Percentiles rank a stretch among this genome's conserved stretches.
Evolutionary conservation across 2,888 invertebrate species (phyloP).

Genomic region (Pollenia amentaria): DNA sequence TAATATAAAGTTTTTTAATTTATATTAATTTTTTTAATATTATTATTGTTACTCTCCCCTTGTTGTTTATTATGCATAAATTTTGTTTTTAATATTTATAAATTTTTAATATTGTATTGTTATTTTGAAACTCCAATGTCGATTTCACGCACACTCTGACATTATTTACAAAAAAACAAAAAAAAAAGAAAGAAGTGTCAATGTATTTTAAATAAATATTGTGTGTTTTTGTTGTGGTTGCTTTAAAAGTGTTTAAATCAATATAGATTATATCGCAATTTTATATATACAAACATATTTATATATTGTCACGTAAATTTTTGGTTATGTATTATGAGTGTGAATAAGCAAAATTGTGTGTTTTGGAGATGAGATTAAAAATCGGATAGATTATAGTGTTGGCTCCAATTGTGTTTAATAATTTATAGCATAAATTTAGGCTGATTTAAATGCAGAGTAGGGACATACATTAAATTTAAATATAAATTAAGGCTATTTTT

Average conservation of each 20-base stretch:
- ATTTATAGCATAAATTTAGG: constrained; percentile 41
- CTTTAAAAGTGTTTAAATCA: constrained; percentile 55
- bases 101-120: constrained; percentile 51
- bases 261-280: constrained; percentile 63
- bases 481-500: constrained; percentile 31
- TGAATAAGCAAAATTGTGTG: constrained; percentile 12
- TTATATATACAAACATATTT: constrained; percentile 51
- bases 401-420: constrained; percentile 1
- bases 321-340: constrained; percentile 4
- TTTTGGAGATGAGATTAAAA: constrained; percentile 8
- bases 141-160: background rate
- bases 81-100: constrained; percentile 52
- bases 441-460: background rate
- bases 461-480: background rate
- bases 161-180: no score
- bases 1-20: constrained; percentile 5
- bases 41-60: constrained; percentile 26
- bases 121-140: constrained; percentile 21
- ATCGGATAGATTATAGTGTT: constrained; percentile 19
- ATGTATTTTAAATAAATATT: constrained; percentile 43
- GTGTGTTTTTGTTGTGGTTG: background rate
- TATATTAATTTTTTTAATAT: constrained; percentile 14
- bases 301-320: constrained; percentile 25
- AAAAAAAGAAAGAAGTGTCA: constrained; percentile 27
- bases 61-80: constrained; percentile 56